A percentile compares a stretch with the other conserved stretches of the same genome.
Conservation (phyloP, 2,888 invertebrate genomes). For the Agonopterix heracliana region DNA sequence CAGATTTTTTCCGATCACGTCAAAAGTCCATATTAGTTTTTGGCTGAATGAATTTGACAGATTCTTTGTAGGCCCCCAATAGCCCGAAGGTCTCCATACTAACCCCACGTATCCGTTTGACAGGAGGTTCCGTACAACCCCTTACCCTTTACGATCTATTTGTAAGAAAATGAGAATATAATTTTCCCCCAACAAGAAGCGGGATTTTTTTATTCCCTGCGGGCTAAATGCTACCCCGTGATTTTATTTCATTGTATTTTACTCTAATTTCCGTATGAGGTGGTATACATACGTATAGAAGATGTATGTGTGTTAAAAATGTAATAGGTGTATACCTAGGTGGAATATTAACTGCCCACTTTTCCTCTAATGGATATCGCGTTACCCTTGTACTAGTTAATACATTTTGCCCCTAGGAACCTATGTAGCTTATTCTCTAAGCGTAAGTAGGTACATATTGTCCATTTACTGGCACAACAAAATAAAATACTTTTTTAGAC, state of each 20-base stretch:
- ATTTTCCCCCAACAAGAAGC: conserved; percentile 53
- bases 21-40: conserved; percentile 25
- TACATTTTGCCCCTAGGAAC: too few relatives aligned
- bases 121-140: conserved; percentile 36
- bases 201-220: conserved; percentile 54
- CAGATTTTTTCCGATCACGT: neutral
- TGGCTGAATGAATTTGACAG: conserved; percentile 34
- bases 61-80: conserved; percentile 44
- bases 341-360: too few relatives aligned
- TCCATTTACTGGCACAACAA: too few relatives aligned
- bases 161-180: conserved; percentile 66
- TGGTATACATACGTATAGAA: neutral
- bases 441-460: too few relatives aligned
- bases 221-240: conserved; percentile 34
- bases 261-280: conserved; percentile 1
- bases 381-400: too few relatives aligned
- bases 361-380: too few relatives aligned
- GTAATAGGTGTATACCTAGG: too few relatives aligned
- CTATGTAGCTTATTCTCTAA: too few relatives aligned
- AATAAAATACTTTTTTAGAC: too few relatives aligned
- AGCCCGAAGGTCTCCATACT: conserved; percentile 32
- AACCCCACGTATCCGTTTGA: conserved; percentile 44
- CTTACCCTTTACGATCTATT: conserved; percentile 62
- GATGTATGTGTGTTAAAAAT: neutral
- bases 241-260: conserved; percentile 19